Base-by-base conservation (phyloP, 2,113 vertebrate genomes). In the Penelope pileata region DNA sequence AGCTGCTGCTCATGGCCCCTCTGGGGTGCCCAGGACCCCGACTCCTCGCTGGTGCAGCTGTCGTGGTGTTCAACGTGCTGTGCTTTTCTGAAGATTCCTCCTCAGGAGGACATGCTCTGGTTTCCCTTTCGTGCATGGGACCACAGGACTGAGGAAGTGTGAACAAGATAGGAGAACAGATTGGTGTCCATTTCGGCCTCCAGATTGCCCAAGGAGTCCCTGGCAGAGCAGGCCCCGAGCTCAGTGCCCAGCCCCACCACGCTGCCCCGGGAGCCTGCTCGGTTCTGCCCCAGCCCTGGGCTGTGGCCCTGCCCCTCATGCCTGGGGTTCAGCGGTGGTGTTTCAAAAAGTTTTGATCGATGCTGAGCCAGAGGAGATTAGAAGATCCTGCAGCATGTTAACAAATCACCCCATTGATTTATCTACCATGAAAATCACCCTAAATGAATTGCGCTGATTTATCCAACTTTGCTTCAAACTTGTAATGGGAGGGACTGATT, bases 351-450 rank as follows among this genome's bases (percentile, higher is more conserved):
- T 90, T 91, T 74, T 83, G 85, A 56, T 86, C 48, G 88, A 90
- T 91, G n/a, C 58, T 77, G 83, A 80, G 56, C 21, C 43, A 83
- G 67, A 82, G 60, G 74, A 85, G 53, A 83, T 85, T 34, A 87
- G 62, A 93, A 83, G 72, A 86, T 88, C 68, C 68, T 88, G 40
- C 56, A 87, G 14, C 7, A 7, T 72, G 40, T 72, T 76, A 83
- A 86, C 79, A 94, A 88, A 94, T 94, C 59, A 64, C n/a, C 73
- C 54, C 26, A 30, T 68, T 93, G 85, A 91, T 94, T 91, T 95
- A 88, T 88, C 29, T 89, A 58, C 60, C 27, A 22, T 72, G 64
- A 83, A 93, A 95, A 93, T 94, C 43, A 67, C 51, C 40, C 63
- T 62, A 62, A 88, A 83, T 64, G 53, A 91, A 95, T 88, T 66